Percentiles rank a stretch among this genome's conserved stretches.
phyloP scores from a whole-genome alignment of 2,797 vertebrate species.

The Hapalemur alaotrensis region DNA sequence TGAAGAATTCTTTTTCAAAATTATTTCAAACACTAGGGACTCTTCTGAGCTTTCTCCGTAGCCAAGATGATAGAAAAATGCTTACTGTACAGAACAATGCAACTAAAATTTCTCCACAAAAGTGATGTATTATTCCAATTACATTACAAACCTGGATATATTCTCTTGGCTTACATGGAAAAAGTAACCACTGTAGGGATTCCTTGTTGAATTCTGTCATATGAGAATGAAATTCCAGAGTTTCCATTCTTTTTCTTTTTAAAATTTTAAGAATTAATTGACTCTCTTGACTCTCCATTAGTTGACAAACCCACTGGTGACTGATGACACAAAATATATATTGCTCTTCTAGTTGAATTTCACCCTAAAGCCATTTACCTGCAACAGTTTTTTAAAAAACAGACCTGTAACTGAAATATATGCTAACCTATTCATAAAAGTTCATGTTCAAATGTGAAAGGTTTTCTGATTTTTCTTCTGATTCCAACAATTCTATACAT shows the following conservation, averaged over 20 bases:
- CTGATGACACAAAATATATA: background rate
- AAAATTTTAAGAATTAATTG: conserved; percentile 16
- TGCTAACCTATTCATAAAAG: background rate
- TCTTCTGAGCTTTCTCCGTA: conserved; percentile 67
- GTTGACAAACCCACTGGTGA: background rate
- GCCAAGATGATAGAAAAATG: conserved; percentile 53
- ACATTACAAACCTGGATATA: background rate
- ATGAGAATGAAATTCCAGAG: conserved; percentile 20
- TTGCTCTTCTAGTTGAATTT: background rate
- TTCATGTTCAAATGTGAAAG: background rate
- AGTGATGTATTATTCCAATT: conserved; percentile 58
- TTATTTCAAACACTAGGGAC: conserved; percentile 61
- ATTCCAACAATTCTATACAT: background rate
- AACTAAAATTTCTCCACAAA: conserved; percentile 32
- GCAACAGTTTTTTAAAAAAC: background rate
- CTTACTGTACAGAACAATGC: conserved; percentile 9
- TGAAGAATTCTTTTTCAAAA: conserved; percentile 67
- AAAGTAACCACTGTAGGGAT: background rate
- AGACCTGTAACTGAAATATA: background rate
- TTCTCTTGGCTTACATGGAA: background rate
- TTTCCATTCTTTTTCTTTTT: background rate
- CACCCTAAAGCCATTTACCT: background rate
- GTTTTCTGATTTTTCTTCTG: background rate
- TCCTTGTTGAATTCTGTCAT: background rate
- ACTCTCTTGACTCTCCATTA: background rate